Evolutionary conservation across 2,113 vertebrate species (phyloP).

Genomic region (Labeo rohita): DNA sequence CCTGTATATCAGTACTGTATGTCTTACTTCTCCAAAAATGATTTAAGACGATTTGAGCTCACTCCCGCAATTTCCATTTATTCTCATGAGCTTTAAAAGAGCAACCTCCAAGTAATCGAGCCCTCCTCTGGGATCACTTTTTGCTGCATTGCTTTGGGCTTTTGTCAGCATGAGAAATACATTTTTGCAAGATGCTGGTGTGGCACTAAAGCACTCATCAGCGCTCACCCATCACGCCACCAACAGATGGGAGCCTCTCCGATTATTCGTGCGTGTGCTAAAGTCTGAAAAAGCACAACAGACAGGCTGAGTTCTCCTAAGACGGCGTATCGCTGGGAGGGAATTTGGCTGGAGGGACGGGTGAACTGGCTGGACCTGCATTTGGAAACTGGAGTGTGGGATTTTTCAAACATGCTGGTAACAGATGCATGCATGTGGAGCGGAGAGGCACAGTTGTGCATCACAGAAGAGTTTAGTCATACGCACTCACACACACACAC

Average conservation of each 20-base stretch:
- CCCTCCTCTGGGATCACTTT: background rate
- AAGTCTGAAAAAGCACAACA: constrained; percentile 1
- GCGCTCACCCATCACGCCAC: background rate
- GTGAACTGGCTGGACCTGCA: constrained; percentile 3
- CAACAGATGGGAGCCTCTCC: constrained; percentile 6
- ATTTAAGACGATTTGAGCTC: too few species aligned
- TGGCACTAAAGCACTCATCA: constrained; percentile 1
- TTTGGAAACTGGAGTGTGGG: constrained; percentile 15
- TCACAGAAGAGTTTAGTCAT: constrained; percentile 33
- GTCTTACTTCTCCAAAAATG: too few species aligned
- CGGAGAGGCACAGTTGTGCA: background rate
- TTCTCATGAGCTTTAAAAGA: background rate
- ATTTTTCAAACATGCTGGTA: constrained; percentile 16
- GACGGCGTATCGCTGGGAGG: background rate
- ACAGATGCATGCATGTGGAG: constrained; percentile 22
- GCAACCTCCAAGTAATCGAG: background rate
- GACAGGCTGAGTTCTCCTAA: background rate
- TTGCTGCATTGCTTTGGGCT: background rate
- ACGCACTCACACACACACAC: background rate
- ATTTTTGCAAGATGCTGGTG: background rate
- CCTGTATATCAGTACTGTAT: too few species aligned
- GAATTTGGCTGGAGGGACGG: background rate
- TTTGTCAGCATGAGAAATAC: background rate
- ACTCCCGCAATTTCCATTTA: background rate
- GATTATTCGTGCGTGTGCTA: background rate